A percentile compares a stretch with the other conserved stretches of the same genome.
These are phyloP conservation scores for Yoshiicerus persimilis DNA, from an alignment of 1,140 invertebrate genomes.

Conservation along the genomic window DNA sequence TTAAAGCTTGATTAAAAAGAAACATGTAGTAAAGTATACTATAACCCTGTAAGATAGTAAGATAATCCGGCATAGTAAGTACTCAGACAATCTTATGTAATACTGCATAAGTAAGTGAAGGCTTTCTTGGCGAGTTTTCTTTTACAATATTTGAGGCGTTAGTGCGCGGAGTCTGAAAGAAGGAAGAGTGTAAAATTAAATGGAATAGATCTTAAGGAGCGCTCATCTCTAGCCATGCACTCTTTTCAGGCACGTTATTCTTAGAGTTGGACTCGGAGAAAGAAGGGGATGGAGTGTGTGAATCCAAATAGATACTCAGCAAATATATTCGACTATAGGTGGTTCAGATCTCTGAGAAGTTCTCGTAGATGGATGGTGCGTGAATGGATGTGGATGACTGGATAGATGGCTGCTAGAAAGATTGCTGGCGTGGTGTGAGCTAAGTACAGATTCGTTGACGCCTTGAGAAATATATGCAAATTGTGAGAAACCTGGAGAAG, in stretches of 20 bases:
- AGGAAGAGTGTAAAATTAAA: not conserved
- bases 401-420: slow-evolving; percentile 6
- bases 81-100: not conserved
- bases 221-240: not conserved
- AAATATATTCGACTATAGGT: not conserved
- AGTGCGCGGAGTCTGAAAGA: not conserved
- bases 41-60: not conserved
- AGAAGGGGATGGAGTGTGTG: not conserved
- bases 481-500: not conserved
- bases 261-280: not conserved
- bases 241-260: not conserved
- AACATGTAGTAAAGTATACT: not conserved
- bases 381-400: slow-evolving; percentile 11
- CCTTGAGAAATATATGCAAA: slow-evolving; percentile 16
- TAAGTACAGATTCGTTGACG: slow-evolving; percentile 8
- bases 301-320: not conserved
- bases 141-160: not conserved
- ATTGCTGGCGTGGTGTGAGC: slow-evolving; percentile 8
- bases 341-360: not conserved
- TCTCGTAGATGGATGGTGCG: not conserved
- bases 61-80: not conserved
- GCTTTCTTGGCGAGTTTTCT: not conserved
- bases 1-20: not conserved
- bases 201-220: not conserved
- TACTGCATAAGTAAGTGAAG: not conserved